A percentile compares a stretch with the other conserved stretches of the same genome.
These are phyloP conservation scores for Rhombomys opimus DNA, from an alignment of 2,113 vertebrate species.

Conservation along the genomic window DNA sequence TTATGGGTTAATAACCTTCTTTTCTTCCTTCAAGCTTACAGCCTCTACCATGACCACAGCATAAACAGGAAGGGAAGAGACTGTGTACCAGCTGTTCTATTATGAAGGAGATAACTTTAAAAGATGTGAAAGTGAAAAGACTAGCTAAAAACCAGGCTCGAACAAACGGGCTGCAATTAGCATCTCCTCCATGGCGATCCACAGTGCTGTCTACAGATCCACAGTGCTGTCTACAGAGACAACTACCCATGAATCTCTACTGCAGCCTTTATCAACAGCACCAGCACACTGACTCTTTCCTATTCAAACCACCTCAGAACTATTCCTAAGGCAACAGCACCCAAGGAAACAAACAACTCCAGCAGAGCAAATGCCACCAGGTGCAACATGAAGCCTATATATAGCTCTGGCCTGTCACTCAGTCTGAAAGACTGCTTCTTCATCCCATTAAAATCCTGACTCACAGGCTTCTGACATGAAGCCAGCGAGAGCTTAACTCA, in stretches of 20 bases:
- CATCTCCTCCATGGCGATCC: neutral
- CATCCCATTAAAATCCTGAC: slow-evolving; percentile 35
- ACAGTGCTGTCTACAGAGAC: neutral
- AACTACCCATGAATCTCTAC: neutral
- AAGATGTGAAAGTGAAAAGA: neutral
- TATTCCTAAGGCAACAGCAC: slow-evolving; percentile 72
- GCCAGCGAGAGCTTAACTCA: slow-evolving; percentile 44
- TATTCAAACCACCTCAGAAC: slow-evolving; percentile 4
- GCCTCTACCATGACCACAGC: neutral
- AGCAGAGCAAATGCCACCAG: slow-evolving; percentile 67
- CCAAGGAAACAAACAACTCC: slow-evolving; percentile 67
- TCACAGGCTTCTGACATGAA: slow-evolving; percentile 31
- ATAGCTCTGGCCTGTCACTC: slow-evolving; percentile 57
- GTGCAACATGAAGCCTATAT: slow-evolving; percentile 73
- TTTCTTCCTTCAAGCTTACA: neutral
- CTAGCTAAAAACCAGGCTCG: neutral
- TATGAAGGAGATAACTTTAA: neutral
- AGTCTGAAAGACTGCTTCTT: slow-evolving; percentile 31
- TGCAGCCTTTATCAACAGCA: neutral
- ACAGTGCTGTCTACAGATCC: neutral
- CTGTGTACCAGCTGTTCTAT: neutral
- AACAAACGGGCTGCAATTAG: neutral
- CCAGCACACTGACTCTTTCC: neutral
- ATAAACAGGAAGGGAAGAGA: neutral
- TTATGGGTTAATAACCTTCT: neutral